phyloP scores from a whole-genome alignment of 2,113 vertebrate species.

The Calcarius ornatus region DNA sequence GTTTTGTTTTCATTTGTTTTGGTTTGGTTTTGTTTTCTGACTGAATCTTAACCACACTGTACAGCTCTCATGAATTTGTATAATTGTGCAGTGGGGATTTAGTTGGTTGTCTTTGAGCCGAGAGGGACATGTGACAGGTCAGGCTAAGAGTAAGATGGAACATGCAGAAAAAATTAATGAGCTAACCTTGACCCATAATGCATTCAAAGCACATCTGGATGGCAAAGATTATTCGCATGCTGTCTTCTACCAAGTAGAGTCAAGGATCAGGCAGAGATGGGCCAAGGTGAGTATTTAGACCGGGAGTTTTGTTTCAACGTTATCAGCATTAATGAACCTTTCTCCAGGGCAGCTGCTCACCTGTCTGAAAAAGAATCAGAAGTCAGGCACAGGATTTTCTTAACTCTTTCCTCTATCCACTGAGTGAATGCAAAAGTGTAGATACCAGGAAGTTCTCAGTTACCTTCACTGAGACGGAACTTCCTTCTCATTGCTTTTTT shows the following conservation, averaged over 20 bases:
- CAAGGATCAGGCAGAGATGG: neutral
- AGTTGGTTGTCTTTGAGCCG: neutral
- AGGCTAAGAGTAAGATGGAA: neutral
- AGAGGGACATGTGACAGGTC: neutral
- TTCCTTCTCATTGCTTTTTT: neutral
- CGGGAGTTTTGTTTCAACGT: neutral
- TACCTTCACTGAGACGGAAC: neutral
- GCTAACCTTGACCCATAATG: too few relatives aligned
- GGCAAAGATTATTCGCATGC: neutral
- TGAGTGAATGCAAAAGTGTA: neutral
- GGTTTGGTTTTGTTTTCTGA: too few relatives aligned
- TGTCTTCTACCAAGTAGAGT: neutral
- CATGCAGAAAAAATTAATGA: neutral
- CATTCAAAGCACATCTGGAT: neutral
- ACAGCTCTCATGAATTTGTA: neutral
- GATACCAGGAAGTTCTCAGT: neutral
- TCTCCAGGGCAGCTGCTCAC: neutral
- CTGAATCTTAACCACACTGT: neutral
- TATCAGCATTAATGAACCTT: neutral
- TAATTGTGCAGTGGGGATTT: neutral
- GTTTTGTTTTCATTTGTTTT: neutral
- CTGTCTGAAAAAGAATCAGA: neutral
- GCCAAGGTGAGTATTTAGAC: neutral
- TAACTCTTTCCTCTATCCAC: neutral
- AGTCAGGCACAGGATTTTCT: neutral